Evolutionary conservation across 2,113 vertebrate species (phyloP), one percentile per base, ranked within the genome.

Genomic region (Pimephales promelas): DNA sequence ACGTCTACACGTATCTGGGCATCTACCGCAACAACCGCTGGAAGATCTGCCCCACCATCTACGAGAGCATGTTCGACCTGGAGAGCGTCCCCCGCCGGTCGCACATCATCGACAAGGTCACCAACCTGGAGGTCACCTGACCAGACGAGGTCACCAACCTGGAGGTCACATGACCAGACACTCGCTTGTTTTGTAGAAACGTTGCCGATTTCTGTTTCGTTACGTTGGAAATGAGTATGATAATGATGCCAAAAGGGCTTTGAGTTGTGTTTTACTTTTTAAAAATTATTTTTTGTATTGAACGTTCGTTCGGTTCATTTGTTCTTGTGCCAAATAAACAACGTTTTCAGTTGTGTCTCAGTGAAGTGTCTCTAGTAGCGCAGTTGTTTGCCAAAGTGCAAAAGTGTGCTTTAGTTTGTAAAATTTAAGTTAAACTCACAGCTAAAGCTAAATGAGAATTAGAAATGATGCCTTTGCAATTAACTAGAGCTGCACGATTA

Each of bases 21-120:
- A 96, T 98, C 87, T 97, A 98, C 89, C 90, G 97, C 0, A 95
- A 95, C 84, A 97, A 98, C 89, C 94, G 94, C 84, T 97, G 96
- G 96, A 96, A 95, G 77, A 92, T 97, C 54, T 96, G 95, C 71
- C 97, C 97, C 18, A 97, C 97, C 34, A 96, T 98, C 68, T 98
- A 96, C 11, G 96, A 97, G 90, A 98, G 97, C 92, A 94, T 93
- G 78, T 97, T 95, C 31, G 95, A 97, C 88, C 91, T 98, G 75
- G 95, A 96, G 89, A 94, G 96, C 10, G 93, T 93, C 0, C 93
- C 96, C 0, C 92, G 96, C 0, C 94, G 96, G 31, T 98, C 96
- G 0, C 95, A 94, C 56, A 92, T 98, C 24, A 28, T 91, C 86
- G 95, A 96, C 89, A 96, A 94, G 83, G 93, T 96, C 87, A 96